Percentiles rank a stretch among this genome's conserved stretches.
phyloP scores from a whole-genome alignment of 2,797 vertebrate genomes.

The Phataginus tricuspis region DNA sequence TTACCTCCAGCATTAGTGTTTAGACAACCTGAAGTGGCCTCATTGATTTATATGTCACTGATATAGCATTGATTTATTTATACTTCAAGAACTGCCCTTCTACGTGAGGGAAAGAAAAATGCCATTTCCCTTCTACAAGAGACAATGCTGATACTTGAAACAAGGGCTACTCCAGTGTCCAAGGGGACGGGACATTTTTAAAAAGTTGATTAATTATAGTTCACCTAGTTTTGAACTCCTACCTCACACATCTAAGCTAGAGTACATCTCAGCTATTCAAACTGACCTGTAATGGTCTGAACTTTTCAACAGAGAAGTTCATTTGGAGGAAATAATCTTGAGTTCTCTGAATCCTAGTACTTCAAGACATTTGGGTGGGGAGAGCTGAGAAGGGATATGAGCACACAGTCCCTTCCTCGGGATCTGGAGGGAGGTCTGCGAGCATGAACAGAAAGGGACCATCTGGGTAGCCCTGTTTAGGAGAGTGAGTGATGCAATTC shows the following conservation, averaged over 20 bases:
- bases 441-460: not conserved
- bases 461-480: not conserved
- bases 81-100: not conserved
- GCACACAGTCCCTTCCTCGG: too few species aligned
- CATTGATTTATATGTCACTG: not conserved
- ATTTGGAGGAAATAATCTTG: not conserved
- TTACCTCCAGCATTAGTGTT: not conserved
- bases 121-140: not conserved
- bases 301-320: not conserved
- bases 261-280: not conserved
- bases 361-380: not conserved
- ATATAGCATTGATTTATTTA: not conserved
- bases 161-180: not conserved
- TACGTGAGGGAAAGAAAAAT: not conserved
- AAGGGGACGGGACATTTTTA: not conserved
- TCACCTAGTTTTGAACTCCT: not conserved
- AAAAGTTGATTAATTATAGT: not conserved
- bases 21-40: not conserved
- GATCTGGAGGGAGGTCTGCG: not conserved
- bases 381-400: not conserved
- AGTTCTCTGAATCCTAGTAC: not conserved
- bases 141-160: not conserved
- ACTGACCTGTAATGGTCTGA: not conserved
- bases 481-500: not conserved
- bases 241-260: not conserved